Conservation (phyloP, 1,140 invertebrate genomes). For the Philaenus spumarius region DNA sequence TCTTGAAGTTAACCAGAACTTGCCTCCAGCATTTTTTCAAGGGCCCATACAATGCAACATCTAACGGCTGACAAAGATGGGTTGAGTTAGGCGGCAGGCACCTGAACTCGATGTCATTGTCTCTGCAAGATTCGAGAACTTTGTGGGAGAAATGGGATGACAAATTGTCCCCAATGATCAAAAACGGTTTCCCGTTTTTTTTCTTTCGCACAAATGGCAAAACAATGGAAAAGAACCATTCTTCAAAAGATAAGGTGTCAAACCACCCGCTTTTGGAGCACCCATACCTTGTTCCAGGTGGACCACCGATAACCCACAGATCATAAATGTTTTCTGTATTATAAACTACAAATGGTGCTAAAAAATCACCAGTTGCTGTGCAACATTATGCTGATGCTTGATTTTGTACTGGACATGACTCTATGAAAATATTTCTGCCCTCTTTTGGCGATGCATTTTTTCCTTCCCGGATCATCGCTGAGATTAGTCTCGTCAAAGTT, state of each 20-base stretch:
- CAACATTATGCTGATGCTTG: conserved; percentile 24
- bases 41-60: conserved; percentile 39
- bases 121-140: conserved; percentile 1
- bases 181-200: conserved; percentile 32
- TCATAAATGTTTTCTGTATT: conserved; percentile 36
- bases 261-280: conserved; percentile 35
- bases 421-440: conserved; percentile 20
- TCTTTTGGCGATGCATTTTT: conserved; percentile 21
- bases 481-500: conserved; percentile 44
- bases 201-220: conserved; percentile 30
- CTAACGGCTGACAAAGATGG: conserved; percentile 41
- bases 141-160: conserved; percentile 31
- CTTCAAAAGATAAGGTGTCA: conserved; percentile 33
- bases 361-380: conserved; percentile 14
- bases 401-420: conserved; percentile 18
- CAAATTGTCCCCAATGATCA: conserved; percentile 37
- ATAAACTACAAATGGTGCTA: conserved; percentile 38
- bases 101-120: conserved; percentile 23
- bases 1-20: no score
- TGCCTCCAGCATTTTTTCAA: conserved; percentile 38
- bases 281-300: conserved; percentile 31
- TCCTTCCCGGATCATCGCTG: conserved; percentile 35
- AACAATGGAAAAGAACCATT: conserved; percentile 33
- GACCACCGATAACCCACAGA: conserved; percentile 35
- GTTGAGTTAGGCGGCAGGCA: conserved; percentile 38